A percentile compares a stretch with the other conserved stretches of the same genome.
Evolutionary conservation across 2,888 invertebrate species (phyloP).

Genomic region (Pocota personata): DNA sequence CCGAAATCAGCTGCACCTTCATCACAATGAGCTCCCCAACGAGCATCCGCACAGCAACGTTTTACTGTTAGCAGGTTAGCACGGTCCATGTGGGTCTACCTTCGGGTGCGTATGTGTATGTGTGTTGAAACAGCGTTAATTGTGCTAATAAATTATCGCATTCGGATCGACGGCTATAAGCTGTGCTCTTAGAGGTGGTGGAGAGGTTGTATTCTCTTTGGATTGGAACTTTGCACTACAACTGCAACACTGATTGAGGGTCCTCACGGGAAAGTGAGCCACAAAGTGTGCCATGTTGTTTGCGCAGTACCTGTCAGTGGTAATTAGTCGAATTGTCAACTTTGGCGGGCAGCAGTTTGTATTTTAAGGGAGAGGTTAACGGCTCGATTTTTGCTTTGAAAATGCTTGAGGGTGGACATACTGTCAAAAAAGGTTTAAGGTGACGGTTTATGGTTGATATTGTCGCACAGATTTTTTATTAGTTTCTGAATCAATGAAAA

Average conservation of each 20-base stretch:
- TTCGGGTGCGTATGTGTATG: constrained; percentile 16
- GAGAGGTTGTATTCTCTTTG: constrained; percentile 18
- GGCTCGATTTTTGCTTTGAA: background rate
- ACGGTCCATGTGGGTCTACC: constrained; percentile 23
- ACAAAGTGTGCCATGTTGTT: constrained; percentile 70
- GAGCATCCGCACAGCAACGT: constrained; percentile 53
- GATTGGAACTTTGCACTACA: constrained; percentile 8
- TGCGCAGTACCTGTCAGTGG: constrained; percentile 69
- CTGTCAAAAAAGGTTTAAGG: background rate
- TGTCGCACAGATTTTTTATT: no score
- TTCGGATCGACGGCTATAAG: constrained; percentile 61
- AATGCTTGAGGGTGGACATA: background rate
- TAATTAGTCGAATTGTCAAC: constrained; percentile 71
- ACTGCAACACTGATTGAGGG: constrained; percentile 64
- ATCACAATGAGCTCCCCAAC: constrained; percentile 42
- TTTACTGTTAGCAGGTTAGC: constrained; percentile 72
- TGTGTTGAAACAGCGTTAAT: constrained; percentile 73
- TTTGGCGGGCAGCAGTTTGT: background rate
- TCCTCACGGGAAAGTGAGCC: constrained; percentile 49
- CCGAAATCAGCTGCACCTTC: constrained; percentile 41
- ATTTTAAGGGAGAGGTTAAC: background rate
- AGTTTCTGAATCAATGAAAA: no score
- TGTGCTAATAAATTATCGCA: constrained; percentile 73
- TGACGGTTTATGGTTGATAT: no score
- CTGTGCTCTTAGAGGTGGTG: constrained; percentile 11